Conservation (phyloP, 2,888 invertebrate species). For the Callosobruchus maculatus region DNA sequence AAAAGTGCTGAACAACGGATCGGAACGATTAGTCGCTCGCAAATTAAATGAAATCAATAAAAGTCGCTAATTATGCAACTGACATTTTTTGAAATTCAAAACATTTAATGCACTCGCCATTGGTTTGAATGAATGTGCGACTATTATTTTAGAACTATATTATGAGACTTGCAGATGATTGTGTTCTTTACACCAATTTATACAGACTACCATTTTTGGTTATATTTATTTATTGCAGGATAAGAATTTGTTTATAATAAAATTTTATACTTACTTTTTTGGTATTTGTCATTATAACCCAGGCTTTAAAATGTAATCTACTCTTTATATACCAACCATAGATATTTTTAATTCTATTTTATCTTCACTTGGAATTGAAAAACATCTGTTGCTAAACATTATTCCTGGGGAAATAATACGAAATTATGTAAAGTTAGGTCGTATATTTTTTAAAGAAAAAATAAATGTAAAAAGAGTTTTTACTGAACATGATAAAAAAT, state of each 20-base stretch:
- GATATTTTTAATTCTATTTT: too few relatives aligned
- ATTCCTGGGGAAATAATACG: neutral
- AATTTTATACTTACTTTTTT: neutral
- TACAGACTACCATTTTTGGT: neutral
- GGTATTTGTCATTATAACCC: neutral
- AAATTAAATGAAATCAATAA: too few relatives aligned
- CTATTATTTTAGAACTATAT: neutral
- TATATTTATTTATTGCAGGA: neutral
- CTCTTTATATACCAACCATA: too few relatives aligned
- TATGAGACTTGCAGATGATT: neutral
- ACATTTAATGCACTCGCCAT: neutral
- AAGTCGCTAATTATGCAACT: too few relatives aligned
- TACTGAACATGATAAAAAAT: slow-evolving; percentile 16
- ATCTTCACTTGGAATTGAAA: too few relatives aligned
- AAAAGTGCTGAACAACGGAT: too few relatives aligned
- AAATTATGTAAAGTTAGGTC: neutral
- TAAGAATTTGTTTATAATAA: neutral
- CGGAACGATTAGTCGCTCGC: too few relatives aligned
- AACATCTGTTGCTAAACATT: too few relatives aligned
- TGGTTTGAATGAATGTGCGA: neutral
- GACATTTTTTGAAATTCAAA: too few relatives aligned
- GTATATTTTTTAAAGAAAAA: neutral
- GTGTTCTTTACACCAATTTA: neutral
- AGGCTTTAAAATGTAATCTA: neutral
- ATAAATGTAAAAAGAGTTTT: neutral